Base-by-base conservation (phyloP, 92 coral and sea anemone species). In the Micromussa lordhowensis region DNA sequence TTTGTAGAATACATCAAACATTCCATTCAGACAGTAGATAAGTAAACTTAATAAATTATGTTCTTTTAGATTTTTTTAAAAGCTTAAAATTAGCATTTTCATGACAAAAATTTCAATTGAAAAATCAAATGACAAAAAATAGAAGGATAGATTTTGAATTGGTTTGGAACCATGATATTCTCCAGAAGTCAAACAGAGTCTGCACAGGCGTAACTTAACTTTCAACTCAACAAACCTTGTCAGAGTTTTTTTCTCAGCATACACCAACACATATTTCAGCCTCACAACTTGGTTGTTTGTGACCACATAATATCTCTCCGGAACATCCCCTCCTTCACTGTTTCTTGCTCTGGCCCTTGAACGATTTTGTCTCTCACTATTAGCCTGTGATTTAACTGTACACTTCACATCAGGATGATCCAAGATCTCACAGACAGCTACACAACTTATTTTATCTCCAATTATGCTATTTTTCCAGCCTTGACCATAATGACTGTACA, bases 371-470 rank as follows among this genome's bases (percentile, higher is more conserved):
- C 89, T 59, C 32, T 88, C 86, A 73, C 38, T 79, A 38, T 19
- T 69, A 77, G 57, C 58, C 28, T 55, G 80, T 78, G 94, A 77
- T 74, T 98, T 91, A 38, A 94, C 85, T 63, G 98, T 90, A 68
- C 99, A 94, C 64, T 98, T 98, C 32, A 98, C 99, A 75, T 96
- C 99, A 59, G 99, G 98, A 83, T 98, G 99, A 64, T 98, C 98
- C 54, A 98, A 79, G 14, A 98, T 93, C 84, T 98, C 98, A 78
- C 99, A 98, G 36, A 98, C 99, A 0, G 98, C 99, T 28, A 98
- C 92, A 85, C 98, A 94, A 55, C 99, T 98, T 24, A 98, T 83
- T 83, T 90, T 93, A 8, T 90, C 81, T 3, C 99, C 99, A 15
- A 98, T 75, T 2, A 32, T 17, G 57, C 99, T 96, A 78, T 89